Base-by-base conservation (phyloP, 2,113 vertebrate genomes). In the Crocuta crocuta region DNA sequence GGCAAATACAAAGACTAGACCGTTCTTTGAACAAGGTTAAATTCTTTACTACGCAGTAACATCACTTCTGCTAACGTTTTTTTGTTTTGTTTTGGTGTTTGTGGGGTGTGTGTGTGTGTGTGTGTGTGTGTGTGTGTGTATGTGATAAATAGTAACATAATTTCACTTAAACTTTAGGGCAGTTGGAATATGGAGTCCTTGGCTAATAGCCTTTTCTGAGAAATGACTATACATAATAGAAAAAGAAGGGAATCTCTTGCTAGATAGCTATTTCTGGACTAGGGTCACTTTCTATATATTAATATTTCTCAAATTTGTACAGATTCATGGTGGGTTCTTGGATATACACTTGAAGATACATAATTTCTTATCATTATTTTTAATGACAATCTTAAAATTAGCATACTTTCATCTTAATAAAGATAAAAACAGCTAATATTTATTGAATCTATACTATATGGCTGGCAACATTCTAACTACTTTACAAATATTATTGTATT, bases 111-210 rank as follows among this genome's bases (percentile, higher is more conserved):
- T 50, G 50, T 50, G 10, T 43, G n/a, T 39, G 10, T 50, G 50
- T 50, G 50, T 21, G 10, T 43, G 28, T 39, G 39, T 39, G 10
- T 50, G 50, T 50, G 10, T 50, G 50, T 13, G 50, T 50, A 7
- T 21, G 10, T 43, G n/a, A 85, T 1, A 80, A 73, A 71, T 35
- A 39, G 5, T 45, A 45, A 70, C 15, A n/a, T 2, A 70, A n/a
- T 43, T 71, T 31, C 35, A 58, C 43, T 31, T 23, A 84, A 10
- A 7, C 4, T 39, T 19, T n/a, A 93, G 7, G 43, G 33, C 71
- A 0, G 0, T 15, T 50, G 10, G 9, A 31, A 70, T 70, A 1
- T 13, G 10, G 5, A 61, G 4, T 26, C 5, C 0, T 45, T 68
- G 2, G 15, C n/a, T 68, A 58, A 23, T 5, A 4, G 7, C 1